Evolutionary conservation across 1,140 invertebrate genomes (phyloP).

Genomic region (Drosophila albomicans): DNA sequence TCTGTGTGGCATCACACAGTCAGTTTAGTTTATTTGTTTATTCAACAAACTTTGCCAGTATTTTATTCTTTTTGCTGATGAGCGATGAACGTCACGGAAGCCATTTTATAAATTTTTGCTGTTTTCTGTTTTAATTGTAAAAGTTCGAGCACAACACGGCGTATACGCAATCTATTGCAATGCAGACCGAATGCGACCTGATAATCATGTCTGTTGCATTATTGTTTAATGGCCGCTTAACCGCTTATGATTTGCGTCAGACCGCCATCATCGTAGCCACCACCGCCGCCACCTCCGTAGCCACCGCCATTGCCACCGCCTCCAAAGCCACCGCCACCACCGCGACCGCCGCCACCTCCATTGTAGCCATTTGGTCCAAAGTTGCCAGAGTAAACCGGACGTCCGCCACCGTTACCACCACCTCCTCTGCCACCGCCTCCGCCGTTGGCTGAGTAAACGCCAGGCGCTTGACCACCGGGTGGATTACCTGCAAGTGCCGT

Average conservation of each 20-base stretch:
- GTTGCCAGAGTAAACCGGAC: slow-evolving; percentile 68
- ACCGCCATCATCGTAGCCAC: slow-evolving; percentile 48
- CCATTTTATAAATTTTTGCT: background rate
- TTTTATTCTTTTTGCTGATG: background rate
- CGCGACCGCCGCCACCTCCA: slow-evolving; percentile 42
- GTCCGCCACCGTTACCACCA: slow-evolving; percentile 46
- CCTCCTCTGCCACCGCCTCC: slow-evolving; percentile 36
- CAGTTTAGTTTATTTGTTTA: background rate
- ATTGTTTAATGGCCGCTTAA: slow-evolving; percentile 26
- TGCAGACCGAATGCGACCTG: background rate
- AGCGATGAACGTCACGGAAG: slow-evolving; percentile 2
- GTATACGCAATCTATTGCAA: background rate
- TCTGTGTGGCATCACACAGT: background rate
- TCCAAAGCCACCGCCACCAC: slow-evolving; percentile 21
- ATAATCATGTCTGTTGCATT: background rate
- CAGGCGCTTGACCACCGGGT: slow-evolving; percentile 63
- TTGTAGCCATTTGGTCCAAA: slow-evolving; percentile 61
- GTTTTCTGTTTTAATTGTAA: slow-evolving; percentile 9
- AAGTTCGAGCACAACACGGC: slow-evolving; percentile 18
- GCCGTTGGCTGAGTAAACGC: slow-evolving; percentile 55
- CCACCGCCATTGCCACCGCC: slow-evolving; percentile 4
- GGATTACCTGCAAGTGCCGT: slow-evolving; percentile 66
- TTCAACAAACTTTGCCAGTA: background rate
- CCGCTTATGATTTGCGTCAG: slow-evolving; percentile 65
- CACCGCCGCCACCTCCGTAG: slow-evolving; percentile 27